These are phyloP conservation scores for Lateolabrax maculatus DNA, from an alignment of 2,797 vertebrate genomes.

Conservation along the genomic window DNA sequence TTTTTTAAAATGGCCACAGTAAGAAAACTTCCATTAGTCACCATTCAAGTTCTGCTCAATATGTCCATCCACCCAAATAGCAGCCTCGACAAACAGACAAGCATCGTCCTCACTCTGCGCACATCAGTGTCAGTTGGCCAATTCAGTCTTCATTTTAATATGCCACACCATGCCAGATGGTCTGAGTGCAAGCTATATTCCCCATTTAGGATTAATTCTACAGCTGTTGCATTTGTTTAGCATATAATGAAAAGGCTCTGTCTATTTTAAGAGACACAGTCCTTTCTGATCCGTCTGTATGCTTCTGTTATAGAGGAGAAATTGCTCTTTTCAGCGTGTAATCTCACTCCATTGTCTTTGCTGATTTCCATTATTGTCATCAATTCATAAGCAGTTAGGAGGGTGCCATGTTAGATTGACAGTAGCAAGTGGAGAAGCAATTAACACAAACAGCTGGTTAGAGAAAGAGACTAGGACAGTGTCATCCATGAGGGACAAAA, in stretches of 20 bases:
- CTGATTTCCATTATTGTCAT: conserved; percentile 78
- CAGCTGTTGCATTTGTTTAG: conserved; percentile 78
- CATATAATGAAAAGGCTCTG: conserved; percentile 75
- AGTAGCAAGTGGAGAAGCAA: conserved; percentile 72
- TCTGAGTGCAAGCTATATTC: conserved; percentile 74
- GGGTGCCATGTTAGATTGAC: conserved; percentile 74
- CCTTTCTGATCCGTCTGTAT: conserved; percentile 49
- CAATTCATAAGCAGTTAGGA: conserved; percentile 73
- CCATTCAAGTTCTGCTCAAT: conserved; percentile 58
- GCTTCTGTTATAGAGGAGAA: conserved; percentile 54
- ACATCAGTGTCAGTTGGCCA: conserved; percentile 74
- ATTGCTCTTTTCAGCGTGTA: conserved; percentile 71
- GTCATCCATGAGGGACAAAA: conserved; percentile 47
- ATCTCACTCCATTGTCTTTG: conserved; percentile 72
- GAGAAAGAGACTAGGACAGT: conserved; percentile 50
- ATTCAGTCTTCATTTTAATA: conserved; percentile 76
- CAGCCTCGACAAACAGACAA: conserved; percentile 48
- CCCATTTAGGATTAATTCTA: conserved; percentile 81
- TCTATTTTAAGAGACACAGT: conserved; percentile 55
- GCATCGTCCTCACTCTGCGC: conserved; percentile 36
- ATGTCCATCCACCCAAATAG: conserved; percentile 52
- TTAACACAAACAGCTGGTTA: conserved; percentile 80
- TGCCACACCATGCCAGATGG: conserved; percentile 80
- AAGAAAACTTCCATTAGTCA: conserved; percentile 68
- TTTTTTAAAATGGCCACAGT: conserved; percentile 47